Conservation (phyloP, 2,888 invertebrate species). For the Parnassius apollo region DNA sequence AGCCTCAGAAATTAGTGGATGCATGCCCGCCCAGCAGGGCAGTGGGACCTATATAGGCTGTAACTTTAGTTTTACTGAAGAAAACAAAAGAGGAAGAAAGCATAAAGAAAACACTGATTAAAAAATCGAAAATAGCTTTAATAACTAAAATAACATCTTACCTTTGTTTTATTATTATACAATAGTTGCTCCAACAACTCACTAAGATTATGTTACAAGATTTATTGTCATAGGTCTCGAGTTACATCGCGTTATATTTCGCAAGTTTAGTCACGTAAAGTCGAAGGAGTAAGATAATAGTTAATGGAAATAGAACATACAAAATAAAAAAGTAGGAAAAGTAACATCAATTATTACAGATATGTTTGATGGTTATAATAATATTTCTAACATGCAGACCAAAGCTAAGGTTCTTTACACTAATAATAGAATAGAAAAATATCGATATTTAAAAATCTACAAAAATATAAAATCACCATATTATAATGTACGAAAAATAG, state of each 20-base stretch:
- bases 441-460: conserved; percentile 19
- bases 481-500: conserved; percentile 40
- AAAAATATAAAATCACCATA: conserved; percentile 21
- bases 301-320: no score
- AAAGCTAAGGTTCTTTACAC: background rate
- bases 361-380: background rate
- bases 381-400: background rate
- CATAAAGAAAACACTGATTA: conserved; percentile 6
- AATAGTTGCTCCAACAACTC: conserved; percentile 6
- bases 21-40: no score
- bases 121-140: conserved; percentile 56
- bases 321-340: no score
- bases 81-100: no score
- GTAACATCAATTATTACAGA: no score
- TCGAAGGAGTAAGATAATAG: no score
- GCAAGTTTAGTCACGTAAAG: background rate
- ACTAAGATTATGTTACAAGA: background rate
- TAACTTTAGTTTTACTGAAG: no score
- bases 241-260: background rate
- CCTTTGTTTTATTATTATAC: conserved; percentile 35
- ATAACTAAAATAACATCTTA: conserved; percentile 50
- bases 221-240: background rate
- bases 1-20: no score
- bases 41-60: no score
- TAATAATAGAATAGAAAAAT: conserved; percentile 9